phyloP scores from a whole-genome alignment of 2,797 vertebrate species.

The Fratercula arctica region DNA sequence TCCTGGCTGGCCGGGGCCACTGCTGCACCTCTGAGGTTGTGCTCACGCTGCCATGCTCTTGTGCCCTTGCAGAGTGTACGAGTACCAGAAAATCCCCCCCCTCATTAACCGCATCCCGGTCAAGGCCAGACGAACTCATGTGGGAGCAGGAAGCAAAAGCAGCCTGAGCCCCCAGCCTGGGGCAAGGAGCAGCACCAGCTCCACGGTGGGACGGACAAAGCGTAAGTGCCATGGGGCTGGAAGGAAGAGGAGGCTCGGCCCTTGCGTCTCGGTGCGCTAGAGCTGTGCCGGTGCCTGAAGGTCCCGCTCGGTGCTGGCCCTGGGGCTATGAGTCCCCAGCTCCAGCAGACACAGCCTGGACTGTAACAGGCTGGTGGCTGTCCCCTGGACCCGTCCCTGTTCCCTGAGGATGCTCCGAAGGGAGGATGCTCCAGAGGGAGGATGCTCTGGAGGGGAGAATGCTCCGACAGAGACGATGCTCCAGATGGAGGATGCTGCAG shows the following conservation, averaged over 20 bases:
- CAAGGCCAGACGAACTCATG: conserved; percentile 22
- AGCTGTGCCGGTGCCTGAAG: accelerated
- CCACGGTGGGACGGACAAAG: not conserved
- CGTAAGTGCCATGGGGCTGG: conserved; percentile 5
- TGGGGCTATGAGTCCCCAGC: not conserved
- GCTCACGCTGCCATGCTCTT: not conserved
- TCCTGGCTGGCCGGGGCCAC: not conserved
- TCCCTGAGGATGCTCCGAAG: not conserved
- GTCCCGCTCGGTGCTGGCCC: not conserved
- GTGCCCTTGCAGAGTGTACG: conserved; percentile 13
- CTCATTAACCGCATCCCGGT: conserved; percentile 48
- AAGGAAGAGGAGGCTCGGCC: not conserved
- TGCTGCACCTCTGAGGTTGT: not conserved
- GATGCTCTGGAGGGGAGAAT: too few relatives aligned
- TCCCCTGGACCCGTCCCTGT: not conserved
- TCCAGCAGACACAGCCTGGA: not conserved
- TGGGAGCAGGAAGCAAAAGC: conserved; percentile 20
- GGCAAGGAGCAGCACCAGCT: not conserved
- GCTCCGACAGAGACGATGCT: not conserved
- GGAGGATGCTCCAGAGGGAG: too few relatives aligned
- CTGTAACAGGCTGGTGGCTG: not conserved
- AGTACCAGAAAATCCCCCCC: conserved; percentile 64
- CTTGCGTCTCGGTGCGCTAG: accelerated
- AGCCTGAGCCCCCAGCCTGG: not conserved
- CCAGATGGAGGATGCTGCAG: too few relatives aligned